Evolutionary conservation across 2,888 invertebrate genomes (phyloP), one percentile per base, ranked within the genome.

Genomic region (Lithosia quadra): DNA sequence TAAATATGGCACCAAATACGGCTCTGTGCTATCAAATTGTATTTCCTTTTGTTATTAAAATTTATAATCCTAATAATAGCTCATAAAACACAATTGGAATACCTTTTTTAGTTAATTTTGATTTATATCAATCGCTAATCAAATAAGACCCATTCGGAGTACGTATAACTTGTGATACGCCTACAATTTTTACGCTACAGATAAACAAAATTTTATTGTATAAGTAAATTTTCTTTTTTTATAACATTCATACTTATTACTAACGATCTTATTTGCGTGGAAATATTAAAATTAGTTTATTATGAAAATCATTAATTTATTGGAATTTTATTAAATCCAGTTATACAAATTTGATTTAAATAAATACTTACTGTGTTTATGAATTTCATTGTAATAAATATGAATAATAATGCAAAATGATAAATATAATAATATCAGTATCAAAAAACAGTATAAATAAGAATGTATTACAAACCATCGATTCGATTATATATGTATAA

Each of bases 321-420:
- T 64, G 15, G 36, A 53, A 36, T 68, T 39, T 21, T 36, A 56
- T 62, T n/a, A n/a, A n/a, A n/a, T 67, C 33, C 5, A 57, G 43
- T 43, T 43, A 39, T 13, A 58, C 18, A 22, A 3, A 49, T 22
- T 58, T 43, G 28, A 43, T 49, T n/a, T n/a, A n/a, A n/a, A n/a
- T 66, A 69, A 65, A 71, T 61, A n/a, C n/a, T n/a, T n/a, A 22
- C 39, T 55, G 5, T 18, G 43, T 1, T 43, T 18, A 18, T 43
- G 18, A 18, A 18, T 18, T 43, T 43, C 15, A 57, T 62, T 75
- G 72, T 67, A 72, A 68, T 77, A 64, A 67, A 67, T n/a, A 49
- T 74, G 62, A 72, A 75, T 77, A 57, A 66, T 77, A 75, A 65
- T 43, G 68, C 68, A 74, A 77, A 49, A 68, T 68, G 68, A 53